Base-by-base conservation (phyloP, 2,113 vertebrate genomes). In the Petrocephalus zakoni region DNA sequence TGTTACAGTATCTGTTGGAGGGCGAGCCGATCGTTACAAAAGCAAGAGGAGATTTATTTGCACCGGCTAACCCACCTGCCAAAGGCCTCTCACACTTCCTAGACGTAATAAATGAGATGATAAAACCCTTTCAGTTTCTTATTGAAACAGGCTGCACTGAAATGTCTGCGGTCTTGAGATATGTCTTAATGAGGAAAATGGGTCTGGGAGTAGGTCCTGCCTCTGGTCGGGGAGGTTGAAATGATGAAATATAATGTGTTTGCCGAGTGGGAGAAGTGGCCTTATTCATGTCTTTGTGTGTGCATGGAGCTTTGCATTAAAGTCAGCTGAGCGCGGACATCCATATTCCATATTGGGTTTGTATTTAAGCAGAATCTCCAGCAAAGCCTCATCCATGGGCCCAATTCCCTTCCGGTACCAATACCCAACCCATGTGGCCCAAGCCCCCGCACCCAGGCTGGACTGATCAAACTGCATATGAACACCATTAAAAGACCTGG, bases 121-220 rank as follows among this genome's bases (percentile, higher is more conserved):
- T 13, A 68, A 34, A 88, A 90, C 88, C 46, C 91, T 86, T 92
- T 58, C 64, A 87, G 89, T 90, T 87, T 92, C 89, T 94, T 93
- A 92, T 86, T 92, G 92, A 91, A 93, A 93, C 93, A 92, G 88
- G 89, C 90, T 91, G 90, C 82, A 91, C 64, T 90, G 87, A 87
- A 87, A 89, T 87, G 53, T 87, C 87, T 87, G 86, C 72, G 53
- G 89, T 84, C 89, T 64, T 88, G 89, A 93, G 91, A 91, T 92
- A 88, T 83, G 85, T 91, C 88, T 91, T 90, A 91, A 89, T 90
- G 91, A 92, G 93, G 91, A 90, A 91, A 90, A 92, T 90, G 90
- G 89, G 90, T 90, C 89, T 93, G 89, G 88, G 91, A 90, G 89
- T 90, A 87, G 37, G 37, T 21, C 42, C 81, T 83, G 81, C 37